Percentiles rank a stretch among this genome's conserved stretches.
Evolutionary conservation across 2,797 vertebrate species (phyloP).

Genomic region (Crossoptilon crossoptilon): DNA sequence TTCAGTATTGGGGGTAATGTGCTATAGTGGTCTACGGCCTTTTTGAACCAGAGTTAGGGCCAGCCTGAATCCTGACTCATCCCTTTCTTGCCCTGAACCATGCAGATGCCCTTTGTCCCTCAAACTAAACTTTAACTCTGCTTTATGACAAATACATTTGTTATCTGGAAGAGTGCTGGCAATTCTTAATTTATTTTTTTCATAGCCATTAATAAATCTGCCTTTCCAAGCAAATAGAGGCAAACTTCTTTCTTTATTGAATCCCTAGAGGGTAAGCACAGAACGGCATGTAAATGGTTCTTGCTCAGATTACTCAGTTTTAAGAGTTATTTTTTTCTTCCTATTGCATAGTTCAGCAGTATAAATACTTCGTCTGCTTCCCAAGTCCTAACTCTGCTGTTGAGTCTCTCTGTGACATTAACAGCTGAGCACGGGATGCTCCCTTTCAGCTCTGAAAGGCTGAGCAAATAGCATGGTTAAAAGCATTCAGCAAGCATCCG

Average conservation of each 20-base stretch:
- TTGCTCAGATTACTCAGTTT: not conserved
- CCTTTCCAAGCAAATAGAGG: conserved; percentile 20
- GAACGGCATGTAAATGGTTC: not conserved
- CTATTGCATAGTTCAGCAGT: not conserved
- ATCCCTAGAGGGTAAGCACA: not conserved
- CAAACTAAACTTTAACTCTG: not conserved
- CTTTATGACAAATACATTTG: not conserved
- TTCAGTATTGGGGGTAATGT: not conserved
- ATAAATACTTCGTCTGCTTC: not conserved
- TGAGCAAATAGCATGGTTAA: not conserved
- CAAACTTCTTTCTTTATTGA: conserved; percentile 25
- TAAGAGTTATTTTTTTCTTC: not conserved
- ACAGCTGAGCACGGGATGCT: not conserved
- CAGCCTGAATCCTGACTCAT: not conserved
- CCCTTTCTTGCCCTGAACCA: not conserved
- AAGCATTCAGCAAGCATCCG: not conserved
- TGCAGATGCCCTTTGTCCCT: not conserved
- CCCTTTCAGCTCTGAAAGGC: not conserved
- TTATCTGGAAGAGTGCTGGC: not conserved
- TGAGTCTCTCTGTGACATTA: not conserved
- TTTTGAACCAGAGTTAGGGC: not conserved
- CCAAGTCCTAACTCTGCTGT: not conserved
- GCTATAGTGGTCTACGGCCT: not conserved
- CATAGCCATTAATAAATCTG: not conserved
- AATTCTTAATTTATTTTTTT: not conserved